A percentile compares a stretch with the other conserved stretches of the same genome.
These are phyloP conservation scores for Hirudinaria manillensis DNA, from an alignment of 2,888 invertebrate genomes.

Conservation along the genomic window DNA sequence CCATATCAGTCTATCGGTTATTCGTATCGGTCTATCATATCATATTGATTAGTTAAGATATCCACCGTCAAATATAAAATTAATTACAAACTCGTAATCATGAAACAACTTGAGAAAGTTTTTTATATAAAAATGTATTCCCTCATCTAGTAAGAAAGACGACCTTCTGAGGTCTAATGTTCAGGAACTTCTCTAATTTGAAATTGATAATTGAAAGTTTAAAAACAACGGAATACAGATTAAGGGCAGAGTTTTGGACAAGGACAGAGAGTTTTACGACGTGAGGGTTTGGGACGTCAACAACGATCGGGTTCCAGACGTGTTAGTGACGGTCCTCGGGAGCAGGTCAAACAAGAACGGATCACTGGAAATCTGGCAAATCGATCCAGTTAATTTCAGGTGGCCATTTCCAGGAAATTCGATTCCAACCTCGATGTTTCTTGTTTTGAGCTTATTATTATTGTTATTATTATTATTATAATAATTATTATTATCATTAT, in stretches of 20 bases:
- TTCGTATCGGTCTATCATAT: too few relatives aligned
- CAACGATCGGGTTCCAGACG: slow-evolving; percentile 11
- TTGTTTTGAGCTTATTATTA: neutral
- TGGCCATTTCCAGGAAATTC: neutral
- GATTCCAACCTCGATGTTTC: neutral
- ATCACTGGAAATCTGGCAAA: slow-evolving; percentile 18
- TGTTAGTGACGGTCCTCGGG: slow-evolving; percentile 21
- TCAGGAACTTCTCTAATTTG: too few relatives aligned
- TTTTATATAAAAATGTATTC: too few relatives aligned
- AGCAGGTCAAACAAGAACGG: neutral
- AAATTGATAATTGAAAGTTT: neutral
- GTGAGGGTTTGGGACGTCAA: slow-evolving; percentile 19
- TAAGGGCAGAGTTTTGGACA: slow-evolving; percentile 22
- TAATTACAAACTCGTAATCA: too few relatives aligned
- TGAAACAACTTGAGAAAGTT: too few relatives aligned
- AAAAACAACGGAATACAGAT: slow-evolving; percentile 12
- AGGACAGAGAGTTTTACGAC: slow-evolving; percentile 21
- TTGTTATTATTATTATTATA: too few relatives aligned
- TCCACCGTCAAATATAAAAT: too few relatives aligned
- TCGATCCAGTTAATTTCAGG: slow-evolving; percentile 22
- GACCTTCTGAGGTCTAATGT: too few relatives aligned
- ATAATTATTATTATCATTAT: too few relatives aligned
- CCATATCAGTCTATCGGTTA: too few relatives aligned
- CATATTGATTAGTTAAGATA: too few relatives aligned
- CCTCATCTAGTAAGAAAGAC: too few relatives aligned